Evolutionary conservation across 2,113 vertebrate species (phyloP).

Genomic region (Limnothrissa miodon): DNA sequence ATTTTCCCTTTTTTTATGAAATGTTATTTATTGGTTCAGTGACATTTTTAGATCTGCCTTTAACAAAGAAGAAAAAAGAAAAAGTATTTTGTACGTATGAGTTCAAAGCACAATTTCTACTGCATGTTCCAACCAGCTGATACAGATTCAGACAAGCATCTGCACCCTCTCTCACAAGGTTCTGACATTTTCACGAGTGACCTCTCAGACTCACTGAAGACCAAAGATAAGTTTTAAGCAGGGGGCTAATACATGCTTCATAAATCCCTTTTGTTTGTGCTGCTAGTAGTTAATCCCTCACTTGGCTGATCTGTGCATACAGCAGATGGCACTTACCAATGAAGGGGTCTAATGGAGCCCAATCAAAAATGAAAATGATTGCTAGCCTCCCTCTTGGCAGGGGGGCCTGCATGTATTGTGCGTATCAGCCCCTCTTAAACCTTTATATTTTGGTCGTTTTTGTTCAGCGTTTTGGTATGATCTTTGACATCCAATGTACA

Average conservation of each 20-base stretch:
- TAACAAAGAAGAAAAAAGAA: constrained; percentile 17
- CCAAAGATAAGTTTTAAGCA: constrained; percentile 85
- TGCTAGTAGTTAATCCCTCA: constrained; percentile 71
- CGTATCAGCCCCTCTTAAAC: constrained; percentile 81
- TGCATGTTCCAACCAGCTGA: constrained; percentile 71
- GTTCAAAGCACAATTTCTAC: constrained; percentile 76
- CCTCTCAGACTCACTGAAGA: constrained; percentile 76
- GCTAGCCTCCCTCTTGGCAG: constrained; percentile 50
- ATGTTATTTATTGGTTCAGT: constrained; percentile 84
- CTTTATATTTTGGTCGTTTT: constrained; percentile 76
- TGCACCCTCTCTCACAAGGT: constrained; percentile 67
- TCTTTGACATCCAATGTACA: constrained; percentile 67
- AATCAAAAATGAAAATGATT: constrained; percentile 50
- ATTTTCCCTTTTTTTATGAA: constrained; percentile 69
- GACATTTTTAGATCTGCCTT: constrained; percentile 50
- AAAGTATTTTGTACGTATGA: constrained; percentile 32
- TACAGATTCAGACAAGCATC: constrained; percentile 65
- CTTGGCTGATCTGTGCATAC: constrained; percentile 65
- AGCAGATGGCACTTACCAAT: constrained; percentile 66
- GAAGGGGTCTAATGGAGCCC: constrained; percentile 50
- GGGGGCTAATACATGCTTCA: constrained; percentile 64
- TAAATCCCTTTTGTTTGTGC: constrained; percentile 63
- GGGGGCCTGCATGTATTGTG: constrained; percentile 60
- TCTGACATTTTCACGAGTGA: constrained; percentile 69
- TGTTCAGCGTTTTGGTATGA: constrained; percentile 76